These are phyloP conservation scores for Lasius platythorax DNA, from an alignment of 2,888 invertebrate species.

Conservation along the genomic window DNA sequence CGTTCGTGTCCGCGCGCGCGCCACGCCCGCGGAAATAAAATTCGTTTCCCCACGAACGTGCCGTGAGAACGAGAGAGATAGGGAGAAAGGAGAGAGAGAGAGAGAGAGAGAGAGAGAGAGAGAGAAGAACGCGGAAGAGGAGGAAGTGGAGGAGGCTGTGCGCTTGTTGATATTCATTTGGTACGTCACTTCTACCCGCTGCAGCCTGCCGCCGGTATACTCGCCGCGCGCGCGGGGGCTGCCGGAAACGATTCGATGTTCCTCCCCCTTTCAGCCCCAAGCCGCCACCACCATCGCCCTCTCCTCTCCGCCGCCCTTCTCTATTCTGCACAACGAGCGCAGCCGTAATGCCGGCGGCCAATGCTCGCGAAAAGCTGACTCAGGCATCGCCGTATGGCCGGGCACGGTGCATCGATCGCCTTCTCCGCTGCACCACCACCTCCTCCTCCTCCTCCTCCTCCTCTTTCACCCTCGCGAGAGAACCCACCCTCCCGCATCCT, in stretches of 20 bases:
- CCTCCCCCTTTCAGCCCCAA: slow-evolving; percentile 47
- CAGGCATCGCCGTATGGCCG: slow-evolving; percentile 76
- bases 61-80: background rate
- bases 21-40: slow-evolving; percentile 77
- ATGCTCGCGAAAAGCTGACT: slow-evolving; percentile 78
- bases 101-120: background rate
- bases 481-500: slow-evolving; percentile 37
- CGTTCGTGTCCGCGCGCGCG: slow-evolving; percentile 69
- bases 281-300: slow-evolving; percentile 47
- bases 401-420: slow-evolving; percentile 78
- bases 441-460: background rate
- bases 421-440: slow-evolving; percentile 68
- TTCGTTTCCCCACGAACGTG: slow-evolving; percentile 57
- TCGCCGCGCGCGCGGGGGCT: slow-evolving; percentile 70
- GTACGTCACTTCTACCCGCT: slow-evolving; percentile 73
- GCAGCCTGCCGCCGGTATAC: slow-evolving; percentile 62
- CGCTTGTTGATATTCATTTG: slow-evolving; percentile 77
- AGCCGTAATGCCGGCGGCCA: slow-evolving; percentile 77
- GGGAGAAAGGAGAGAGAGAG: background rate
- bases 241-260: slow-evolving; percentile 74
- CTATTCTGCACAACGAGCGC: slow-evolving; percentile 72
- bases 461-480: slow-evolving; percentile 61
- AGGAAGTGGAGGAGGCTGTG: slow-evolving; percentile 60
- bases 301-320: slow-evolving; percentile 30
- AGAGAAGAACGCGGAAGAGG: background rate